Conservation (phyloP, 1,140 invertebrate species). For the Euglossa dilemma region DNA sequence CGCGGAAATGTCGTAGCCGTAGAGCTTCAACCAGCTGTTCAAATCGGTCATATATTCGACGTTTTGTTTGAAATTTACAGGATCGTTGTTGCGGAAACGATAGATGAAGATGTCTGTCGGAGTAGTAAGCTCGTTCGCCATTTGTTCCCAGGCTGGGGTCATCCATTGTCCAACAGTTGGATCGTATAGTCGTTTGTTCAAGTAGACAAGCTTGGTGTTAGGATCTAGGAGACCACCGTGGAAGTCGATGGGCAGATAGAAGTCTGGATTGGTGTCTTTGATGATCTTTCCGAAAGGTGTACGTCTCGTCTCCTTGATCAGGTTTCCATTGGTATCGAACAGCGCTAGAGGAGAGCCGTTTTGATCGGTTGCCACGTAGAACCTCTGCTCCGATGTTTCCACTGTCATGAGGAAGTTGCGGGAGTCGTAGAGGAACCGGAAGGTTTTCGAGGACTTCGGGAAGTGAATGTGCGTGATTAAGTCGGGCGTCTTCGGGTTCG, state of each 20-base stretch:
- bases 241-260: slow-evolving; percentile 96
- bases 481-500: slow-evolving; percentile 91
- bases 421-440: slow-evolving; percentile 94
- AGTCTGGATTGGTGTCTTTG: slow-evolving; percentile 94
- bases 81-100: slow-evolving; percentile 95
- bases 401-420: slow-evolving; percentile 91
- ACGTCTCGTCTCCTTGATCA: slow-evolving; percentile 95
- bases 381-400: slow-evolving; percentile 91
- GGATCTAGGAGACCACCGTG: slow-evolving; percentile 94
- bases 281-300: slow-evolving; percentile 95
- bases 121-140: slow-evolving; percentile 90
- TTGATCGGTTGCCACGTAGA: slow-evolving; percentile 96
- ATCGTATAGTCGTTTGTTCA: slow-evolving; percentile 94
- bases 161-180: slow-evolving; percentile 97
- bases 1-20: slow-evolving; percentile 92
- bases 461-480: slow-evolving; percentile 95
- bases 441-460: slow-evolving; percentile 91
- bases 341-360: slow-evolving; percentile 95
- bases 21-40: slow-evolving; percentile 92
- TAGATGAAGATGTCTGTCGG: slow-evolving; percentile 96
- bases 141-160: slow-evolving; percentile 94
- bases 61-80: slow-evolving; percentile 90
- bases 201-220: slow-evolving; percentile 92
- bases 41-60: slow-evolving; percentile 93
- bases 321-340: slow-evolving; percentile 94